Evolutionary conservation across 53 echinoderm and acorn worm species (phyloP), one percentile per base, ranked within the genome.

Genomic region (Apostichopus leukothele): DNA sequence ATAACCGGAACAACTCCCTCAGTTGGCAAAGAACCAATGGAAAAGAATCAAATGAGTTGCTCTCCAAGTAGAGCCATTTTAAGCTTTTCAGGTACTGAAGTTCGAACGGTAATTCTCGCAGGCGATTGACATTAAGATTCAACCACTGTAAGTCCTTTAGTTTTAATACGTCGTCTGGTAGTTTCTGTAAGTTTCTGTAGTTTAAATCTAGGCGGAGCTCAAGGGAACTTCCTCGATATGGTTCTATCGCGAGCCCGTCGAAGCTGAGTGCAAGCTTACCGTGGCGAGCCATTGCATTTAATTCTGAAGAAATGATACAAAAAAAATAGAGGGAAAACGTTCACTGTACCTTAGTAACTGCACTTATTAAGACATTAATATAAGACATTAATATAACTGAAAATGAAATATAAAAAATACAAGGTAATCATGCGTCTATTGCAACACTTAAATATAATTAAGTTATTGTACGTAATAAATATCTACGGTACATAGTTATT

Each of bases 141-240:
- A 96, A 76, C 96, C 96, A 96, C n/a, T 96, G 96, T 8, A 96
- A 88, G 54, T 96, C 96, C 26, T 77, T 89, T 59, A 94, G 67
- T 20, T 86, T 95, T 79, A 94, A 95, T 19, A 96, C 90, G 61
- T 93, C 93, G 11, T 83, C 63, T 5, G 96, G 96, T 12, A 96
- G 86, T 6, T 88, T 90, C 16, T 93, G 93, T 25, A 96, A 88
- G 73, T 96, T 94, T 52, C 93, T 90, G 84, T 96, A 96, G 88
- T 95, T 96, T 53, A 95, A 86, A 88, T 96, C 96, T 50, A 96
- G 73, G 67, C 96, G 91, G 60, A 96, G 91, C 52, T 96, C 96
- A 53, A 88, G 89, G 6, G 94, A 79, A 76, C 75, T 85, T 6
- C 94, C 92, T 26, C 91, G 78, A 81, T 92, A 94, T 12, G 94